These are phyloP conservation scores for Matsumyia berberina DNA, from an alignment of 2,888 invertebrate species.

Conservation along the genomic window DNA sequence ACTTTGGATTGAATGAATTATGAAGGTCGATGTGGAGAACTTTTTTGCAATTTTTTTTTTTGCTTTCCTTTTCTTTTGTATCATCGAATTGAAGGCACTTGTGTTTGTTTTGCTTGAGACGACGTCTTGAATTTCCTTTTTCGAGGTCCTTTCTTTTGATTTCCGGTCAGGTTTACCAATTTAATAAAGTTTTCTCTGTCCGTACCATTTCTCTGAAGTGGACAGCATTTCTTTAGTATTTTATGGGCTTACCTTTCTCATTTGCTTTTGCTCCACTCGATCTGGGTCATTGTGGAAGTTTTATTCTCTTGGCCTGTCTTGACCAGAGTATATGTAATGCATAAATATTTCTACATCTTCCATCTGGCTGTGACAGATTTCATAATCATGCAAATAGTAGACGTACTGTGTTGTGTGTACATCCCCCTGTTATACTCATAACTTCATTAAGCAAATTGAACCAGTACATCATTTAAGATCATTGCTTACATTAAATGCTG, in stretches of 20 bases:
- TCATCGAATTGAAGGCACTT: constrained; percentile 1
- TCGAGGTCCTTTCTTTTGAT: constrained; percentile 27
- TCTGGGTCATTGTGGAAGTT: not conserved
- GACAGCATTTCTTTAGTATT: not conserved
- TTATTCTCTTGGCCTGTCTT: not conserved
- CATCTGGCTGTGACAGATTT: constrained; percentile 8
- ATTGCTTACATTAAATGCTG: constrained; percentile 9
- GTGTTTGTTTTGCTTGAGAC: not conserved
- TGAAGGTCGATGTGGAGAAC: constrained; percentile 41
- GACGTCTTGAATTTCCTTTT: constrained; percentile 3
- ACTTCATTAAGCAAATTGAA: not conserved
- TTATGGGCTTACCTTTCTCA: not conserved
- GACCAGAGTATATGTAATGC: not conserved
- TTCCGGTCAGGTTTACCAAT: constrained; percentile 28
- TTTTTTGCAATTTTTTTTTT: too few species aligned
- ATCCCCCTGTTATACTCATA: not conserved
- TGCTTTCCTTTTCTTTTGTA: not conserved
- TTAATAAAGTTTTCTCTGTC: not conserved
- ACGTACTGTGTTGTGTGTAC: not conserved
- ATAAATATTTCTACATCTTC: not conserved
- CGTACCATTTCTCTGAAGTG: not conserved
- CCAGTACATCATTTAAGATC: constrained; percentile 4
- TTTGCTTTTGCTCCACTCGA: not conserved
- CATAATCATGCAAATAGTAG: constrained; percentile 11
- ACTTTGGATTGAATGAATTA: constrained; percentile 49